Percentiles rank a stretch among this genome's conserved stretches.
Evolutionary conservation across 2,113 vertebrate genomes (phyloP).

Genomic region (Cettia cetti): DNA sequence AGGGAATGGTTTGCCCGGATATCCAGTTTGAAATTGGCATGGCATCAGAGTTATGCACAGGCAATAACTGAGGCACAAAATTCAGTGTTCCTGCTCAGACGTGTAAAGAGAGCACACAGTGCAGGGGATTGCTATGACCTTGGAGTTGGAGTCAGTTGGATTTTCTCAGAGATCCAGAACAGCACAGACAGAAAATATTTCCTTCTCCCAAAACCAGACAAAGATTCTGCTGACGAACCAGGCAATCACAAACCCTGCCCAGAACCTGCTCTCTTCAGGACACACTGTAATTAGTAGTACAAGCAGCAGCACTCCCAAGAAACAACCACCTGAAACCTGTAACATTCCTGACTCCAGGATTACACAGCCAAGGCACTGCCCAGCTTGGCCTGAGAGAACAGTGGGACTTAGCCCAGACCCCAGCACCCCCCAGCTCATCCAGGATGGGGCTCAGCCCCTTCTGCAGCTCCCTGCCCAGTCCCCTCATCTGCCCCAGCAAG

Average conservation of each 20-base stretch:
- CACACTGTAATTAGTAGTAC: neutral
- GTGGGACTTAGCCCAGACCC: neutral
- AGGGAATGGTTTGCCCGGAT: neutral
- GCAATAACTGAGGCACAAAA: neutral
- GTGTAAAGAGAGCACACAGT: neutral
- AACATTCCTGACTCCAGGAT: neutral
- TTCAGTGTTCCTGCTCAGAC: neutral
- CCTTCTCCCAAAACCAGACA: neutral
- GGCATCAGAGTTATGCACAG: neutral
- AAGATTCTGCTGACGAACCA: neutral
- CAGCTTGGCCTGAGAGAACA: neutral
- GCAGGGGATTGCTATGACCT: neutral
- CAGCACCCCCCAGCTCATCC: neutral
- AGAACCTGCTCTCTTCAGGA: neutral
- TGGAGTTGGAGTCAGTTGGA: neutral
- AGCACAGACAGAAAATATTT: neutral
- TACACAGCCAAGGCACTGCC: neutral
- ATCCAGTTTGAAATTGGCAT: neutral
- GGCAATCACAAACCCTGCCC: neutral
- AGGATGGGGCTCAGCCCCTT: neutral
- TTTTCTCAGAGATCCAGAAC: neutral
- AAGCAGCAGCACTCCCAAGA: neutral
- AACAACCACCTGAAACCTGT: neutral
- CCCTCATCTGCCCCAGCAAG: neutral
- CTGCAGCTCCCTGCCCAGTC: neutral